Percentiles rank a stretch among this genome's conserved stretches.
phyloP scores from a whole-genome alignment of 23 tunicate species.

The Clavelina lepadiformis region DNA sequence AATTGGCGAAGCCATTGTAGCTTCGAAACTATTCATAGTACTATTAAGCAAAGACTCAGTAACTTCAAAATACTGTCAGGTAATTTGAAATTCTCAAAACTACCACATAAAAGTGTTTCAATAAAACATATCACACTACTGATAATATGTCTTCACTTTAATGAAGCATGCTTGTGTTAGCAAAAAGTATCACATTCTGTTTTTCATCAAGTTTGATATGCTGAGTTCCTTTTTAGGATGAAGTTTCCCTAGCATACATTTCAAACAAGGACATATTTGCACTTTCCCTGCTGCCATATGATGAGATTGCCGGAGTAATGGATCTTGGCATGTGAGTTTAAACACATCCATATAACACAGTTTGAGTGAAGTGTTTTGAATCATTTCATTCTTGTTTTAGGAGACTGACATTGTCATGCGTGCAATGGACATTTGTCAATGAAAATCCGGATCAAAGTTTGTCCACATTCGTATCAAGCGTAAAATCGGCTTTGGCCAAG shows the following conservation, averaged over 20 bases:
- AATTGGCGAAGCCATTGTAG: slow-evolving; percentile 84
- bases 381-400: slow-evolving; percentile 27
- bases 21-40: slow-evolving; percentile 44
- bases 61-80: slow-evolving; percentile 77
- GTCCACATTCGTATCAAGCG: slow-evolving; percentile 25
- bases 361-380: no score
- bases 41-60: slow-evolving; percentile 63
- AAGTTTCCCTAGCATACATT: slow-evolving; percentile 70
- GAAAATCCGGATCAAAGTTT: slow-evolving; percentile 7
- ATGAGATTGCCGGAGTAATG: slow-evolving; percentile 58
- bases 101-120: no score
- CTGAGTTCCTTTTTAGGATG: slow-evolving; percentile 44
- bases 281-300: slow-evolving; percentile 39
- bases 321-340: slow-evolving; percentile 72
- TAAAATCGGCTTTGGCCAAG: slow-evolving; percentile 18
- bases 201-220: no score
- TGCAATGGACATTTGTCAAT: slow-evolving; percentile 69
- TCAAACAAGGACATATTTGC: slow-evolving; percentile 83
- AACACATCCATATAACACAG: no score
- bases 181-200: no score
- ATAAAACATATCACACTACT: no score
- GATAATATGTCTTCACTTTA: no score
- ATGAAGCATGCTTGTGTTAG: no score
- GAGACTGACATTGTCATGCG: slow-evolving; percentile 61
- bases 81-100: no score